Percentiles rank a stretch among this genome's conserved stretches.
These are phyloP conservation scores for Drosophila ezoana DNA, from an alignment of 2,888 invertebrate species.

Conservation along the genomic window DNA sequence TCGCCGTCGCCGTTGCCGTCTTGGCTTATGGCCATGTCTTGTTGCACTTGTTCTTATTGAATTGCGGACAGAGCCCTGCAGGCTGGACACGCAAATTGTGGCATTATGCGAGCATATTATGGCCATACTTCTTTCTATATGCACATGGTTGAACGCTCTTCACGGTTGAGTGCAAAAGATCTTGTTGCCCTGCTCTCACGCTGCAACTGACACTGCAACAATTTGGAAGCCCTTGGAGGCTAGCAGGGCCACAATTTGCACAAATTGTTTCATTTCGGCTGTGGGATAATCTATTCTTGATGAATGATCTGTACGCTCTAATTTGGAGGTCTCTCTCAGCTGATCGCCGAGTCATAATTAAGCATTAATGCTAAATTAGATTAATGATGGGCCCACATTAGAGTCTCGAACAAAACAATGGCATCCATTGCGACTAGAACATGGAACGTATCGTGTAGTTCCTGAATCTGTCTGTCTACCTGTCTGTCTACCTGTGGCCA, in stretches of 20 bases:
- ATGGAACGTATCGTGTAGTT: constrained; percentile 41
- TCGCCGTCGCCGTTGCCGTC: not conserved
- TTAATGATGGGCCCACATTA: constrained; percentile 72
- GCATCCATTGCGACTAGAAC: constrained; percentile 17
- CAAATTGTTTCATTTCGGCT: constrained; percentile 18
- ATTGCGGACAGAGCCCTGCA: constrained; percentile 46
- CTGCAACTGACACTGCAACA: constrained; percentile 64
- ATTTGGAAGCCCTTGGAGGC: constrained; percentile 45
- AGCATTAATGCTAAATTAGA: constrained; percentile 69
- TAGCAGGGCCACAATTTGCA: constrained; percentile 31
- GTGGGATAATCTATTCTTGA: not conserved
- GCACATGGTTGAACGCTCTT: constrained; percentile 70
- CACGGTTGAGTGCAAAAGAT: constrained; percentile 57
- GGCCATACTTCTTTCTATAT: constrained; percentile 6
- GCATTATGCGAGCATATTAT: constrained; percentile 25
- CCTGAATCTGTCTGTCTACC: constrained; percentile 6
- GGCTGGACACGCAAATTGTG: constrained; percentile 67
- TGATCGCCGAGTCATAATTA: constrained; percentile 51
- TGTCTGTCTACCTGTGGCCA: constrained; percentile 20
- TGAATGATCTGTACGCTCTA: constrained; percentile 4
- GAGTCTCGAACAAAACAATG: constrained; percentile 41
- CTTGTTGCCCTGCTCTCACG: constrained; percentile 37
- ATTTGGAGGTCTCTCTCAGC: constrained; percentile 14
- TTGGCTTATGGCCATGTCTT: constrained; percentile 29
- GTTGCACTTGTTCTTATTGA: constrained; percentile 67